phyloP scores from a whole-genome alignment of 1,140 invertebrate genomes.

The Helicoverpa zea region DNA sequence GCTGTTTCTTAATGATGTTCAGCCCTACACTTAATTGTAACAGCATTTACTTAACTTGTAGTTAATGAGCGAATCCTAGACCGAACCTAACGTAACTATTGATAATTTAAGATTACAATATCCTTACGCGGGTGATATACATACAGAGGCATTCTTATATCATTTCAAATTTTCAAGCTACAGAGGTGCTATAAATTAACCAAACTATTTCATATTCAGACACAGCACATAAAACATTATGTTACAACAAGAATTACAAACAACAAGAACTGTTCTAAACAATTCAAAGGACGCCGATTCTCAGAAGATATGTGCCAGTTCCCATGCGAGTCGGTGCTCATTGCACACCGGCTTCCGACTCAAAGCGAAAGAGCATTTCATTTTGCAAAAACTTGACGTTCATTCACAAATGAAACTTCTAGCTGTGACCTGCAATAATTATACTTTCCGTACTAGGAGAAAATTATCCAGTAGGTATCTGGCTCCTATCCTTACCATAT shows the following conservation, averaged over 20 bases:
- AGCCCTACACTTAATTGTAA: neutral
- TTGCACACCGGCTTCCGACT: slow-evolving; percentile 53
- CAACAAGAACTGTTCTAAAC: slow-evolving; percentile 39
- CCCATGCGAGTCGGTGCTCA: slow-evolving; percentile 68
- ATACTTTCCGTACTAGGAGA: no score
- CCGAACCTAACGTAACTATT: no score
- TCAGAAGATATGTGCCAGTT: slow-evolving; percentile 66
- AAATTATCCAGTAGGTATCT: no score
- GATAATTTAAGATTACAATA: no score
- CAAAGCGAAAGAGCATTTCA: slow-evolving; percentile 27
- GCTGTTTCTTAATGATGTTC: neutral
- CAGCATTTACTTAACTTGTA: no score
- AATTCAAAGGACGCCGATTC: slow-evolving; percentile 48
- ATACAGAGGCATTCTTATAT: no score
- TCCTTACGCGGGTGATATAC: no score
- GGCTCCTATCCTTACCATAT: no score
- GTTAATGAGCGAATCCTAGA: no score
- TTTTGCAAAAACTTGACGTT: slow-evolving; percentile 9
- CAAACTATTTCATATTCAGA: slow-evolving; percentile 7
- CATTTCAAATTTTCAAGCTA: no score
- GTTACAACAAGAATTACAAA: slow-evolving; percentile 42
- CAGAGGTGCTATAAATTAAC: no score
- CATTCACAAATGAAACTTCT: slow-evolving; percentile 21
- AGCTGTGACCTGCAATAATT: no score
- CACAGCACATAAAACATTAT: slow-evolving; percentile 10